Evolutionary conservation across 2,888 invertebrate species (phyloP), one percentile per base, ranked within the genome.

Genomic region (Drymonia ruficornis): DNA sequence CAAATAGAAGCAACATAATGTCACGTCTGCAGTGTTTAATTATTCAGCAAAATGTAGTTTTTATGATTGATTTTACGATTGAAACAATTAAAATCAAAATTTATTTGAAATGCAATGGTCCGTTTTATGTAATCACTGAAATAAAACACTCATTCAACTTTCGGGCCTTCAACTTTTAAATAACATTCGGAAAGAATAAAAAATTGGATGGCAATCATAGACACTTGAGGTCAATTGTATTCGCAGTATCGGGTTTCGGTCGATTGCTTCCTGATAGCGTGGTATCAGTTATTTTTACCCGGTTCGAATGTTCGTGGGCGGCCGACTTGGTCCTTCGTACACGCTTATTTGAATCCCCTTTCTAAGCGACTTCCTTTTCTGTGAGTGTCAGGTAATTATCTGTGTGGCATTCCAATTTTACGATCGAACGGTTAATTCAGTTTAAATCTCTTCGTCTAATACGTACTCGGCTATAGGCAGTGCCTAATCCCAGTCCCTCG

Each of bases 301-400:
- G 70, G 67, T 59, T 63, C 67, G 60, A 75, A 67, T 62, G 76
- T 70, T 69, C 65, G 65, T 68, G 74, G 71, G 72, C 75, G 74
- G 76, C 71, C 82, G 76, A 74, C 76, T 84, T 80, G 83, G 85
- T 85, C 86, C 85, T 86, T 84, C 86, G 77, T 81, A 81, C 74
- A 87, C 91, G 89, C 84, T 87, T 90, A 91, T 91, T 91, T 91
- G 90, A 91, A 91, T 91, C 89, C 83, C 80, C 81, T 86, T 86
- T 86, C 88, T 84, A 82, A 86, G 85, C 81, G 88, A 87, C 85
- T 89, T 90, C 91, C 90, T 92, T 89, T 89, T 86, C 91, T 92
- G 92, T 91, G 91, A 91, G 91, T 92, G 92, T 92, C 92, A 92
- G 91, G 90, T 92, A 92, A 92, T 92, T 92, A 92, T 92, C 91